Base-by-base conservation (phyloP, 2,888 invertebrate genomes). In the Petrolisthes manimaculis region DNA sequence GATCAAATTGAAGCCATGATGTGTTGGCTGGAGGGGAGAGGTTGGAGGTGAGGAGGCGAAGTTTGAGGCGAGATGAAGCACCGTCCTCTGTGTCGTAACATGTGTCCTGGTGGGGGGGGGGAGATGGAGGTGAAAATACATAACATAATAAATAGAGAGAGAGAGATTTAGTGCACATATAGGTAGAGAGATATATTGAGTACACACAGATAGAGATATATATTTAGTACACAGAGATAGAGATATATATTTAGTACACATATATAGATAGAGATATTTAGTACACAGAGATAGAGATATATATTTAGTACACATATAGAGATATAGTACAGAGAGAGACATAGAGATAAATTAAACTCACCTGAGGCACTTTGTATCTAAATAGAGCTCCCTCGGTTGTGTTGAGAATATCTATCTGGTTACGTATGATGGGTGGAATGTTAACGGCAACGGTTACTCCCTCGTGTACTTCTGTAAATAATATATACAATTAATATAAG, bases 61-160 rank as follows among this genome's bases (percentile, higher is more conserved):
- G 94, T 78, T 95, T 95, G 91, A 98, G 94, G 91, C 95, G 95
- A 77, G 95, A 94, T 0, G 96, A 95, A 90, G 95, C 95, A 21
- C 96, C 96, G 92, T 97, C 97, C 93, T 97, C 97, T 0, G 96
- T 95, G 94, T 98, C 98, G 93, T 95, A 97, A 94, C 98, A 98
- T 3, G 97, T 96, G 92, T 98, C 97, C 95, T 96, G 92, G n/a
- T 5, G 6, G 54, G 78, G n/a, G n/a, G n/a, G n/a, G n/a, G n/a
- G n/a, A n/a, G n/a, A n/a, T n/a, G n/a, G n/a, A n/a, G n/a, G n/a
- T n/a, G n/a, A n/a, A n/a, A n/a, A n/a, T n/a, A n/a, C n/a, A n/a
- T n/a, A n/a, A n/a, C n/a, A n/a, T n/a, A n/a, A n/a, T n/a, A n/a
- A n/a, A n/a, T n/a, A n/a, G n/a, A n/a, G n/a, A n/a, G n/a, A n/a